phyloP scores from a whole-genome alignment of 2,113 vertebrate species.

The Chauna torquata region DNA sequence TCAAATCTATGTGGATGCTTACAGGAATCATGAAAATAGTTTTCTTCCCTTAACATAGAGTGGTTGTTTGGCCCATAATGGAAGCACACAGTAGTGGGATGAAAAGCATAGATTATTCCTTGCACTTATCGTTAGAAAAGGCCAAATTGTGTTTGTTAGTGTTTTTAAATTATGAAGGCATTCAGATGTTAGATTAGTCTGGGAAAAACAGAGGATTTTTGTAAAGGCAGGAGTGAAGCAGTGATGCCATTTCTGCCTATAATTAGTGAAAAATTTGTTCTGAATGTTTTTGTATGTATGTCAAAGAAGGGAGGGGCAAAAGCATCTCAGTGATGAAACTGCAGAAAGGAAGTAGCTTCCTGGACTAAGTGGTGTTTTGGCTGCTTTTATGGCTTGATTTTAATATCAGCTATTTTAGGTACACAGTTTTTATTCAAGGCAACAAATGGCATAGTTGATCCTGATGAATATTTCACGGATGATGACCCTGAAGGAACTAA shows the following conservation, averaged over 20 bases:
- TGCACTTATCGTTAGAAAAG: neutral
- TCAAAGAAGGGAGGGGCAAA: neutral
- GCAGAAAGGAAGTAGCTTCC: neutral
- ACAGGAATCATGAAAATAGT: neutral
- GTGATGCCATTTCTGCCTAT: neutral
- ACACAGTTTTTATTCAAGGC: neutral
- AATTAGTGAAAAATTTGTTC: neutral
- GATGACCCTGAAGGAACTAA: neutral
- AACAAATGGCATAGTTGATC: neutral
- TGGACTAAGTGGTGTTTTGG: neutral
- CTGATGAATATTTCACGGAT: neutral
- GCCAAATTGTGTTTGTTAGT: neutral
- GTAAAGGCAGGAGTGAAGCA: neutral
- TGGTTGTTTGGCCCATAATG: neutral
- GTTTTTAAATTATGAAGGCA: neutral
- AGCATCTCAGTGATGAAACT: neutral
- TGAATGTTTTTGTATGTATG: neutral
- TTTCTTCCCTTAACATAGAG: neutral
- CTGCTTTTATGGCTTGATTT: neutral
- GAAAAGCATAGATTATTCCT: neutral
- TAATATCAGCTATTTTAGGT: neutral
- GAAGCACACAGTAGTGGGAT: neutral
- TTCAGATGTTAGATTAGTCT: neutral
- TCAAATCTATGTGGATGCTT: neutral
- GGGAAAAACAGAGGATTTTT: neutral